Percentiles rank a stretch among this genome's conserved stretches.
Evolutionary conservation across 2,797 vertebrate genomes (phyloP).

Genomic region (Acanthiza pusilla): DNA sequence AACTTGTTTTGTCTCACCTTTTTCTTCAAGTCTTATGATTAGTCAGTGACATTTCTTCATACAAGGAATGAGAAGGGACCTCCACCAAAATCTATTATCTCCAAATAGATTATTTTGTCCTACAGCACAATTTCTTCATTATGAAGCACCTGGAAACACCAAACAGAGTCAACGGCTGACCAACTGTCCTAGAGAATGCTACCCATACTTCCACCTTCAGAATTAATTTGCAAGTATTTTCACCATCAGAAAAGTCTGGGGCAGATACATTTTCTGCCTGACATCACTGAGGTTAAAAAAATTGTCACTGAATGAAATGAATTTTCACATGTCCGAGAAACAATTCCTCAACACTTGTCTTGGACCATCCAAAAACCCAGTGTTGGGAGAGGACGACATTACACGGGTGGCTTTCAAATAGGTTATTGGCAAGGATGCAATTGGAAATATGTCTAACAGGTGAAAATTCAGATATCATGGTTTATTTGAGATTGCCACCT

Average conservation of each 20-base stretch:
- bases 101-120: neutral
- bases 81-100: neutral
- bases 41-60: neutral
- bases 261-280: fast-evolving
- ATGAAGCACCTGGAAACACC: neutral
- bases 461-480: neutral
- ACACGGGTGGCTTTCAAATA: neutral
- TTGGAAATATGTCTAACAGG: neutral
- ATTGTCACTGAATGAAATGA: neutral
- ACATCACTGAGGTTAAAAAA: neutral
- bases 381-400: neutral
- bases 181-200: neutral
- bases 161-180: neutral
- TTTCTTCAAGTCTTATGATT: neutral
- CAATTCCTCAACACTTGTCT: neutral
- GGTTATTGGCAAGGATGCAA: neutral
- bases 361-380: neutral
- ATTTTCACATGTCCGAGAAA: neutral
- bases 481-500: neutral
- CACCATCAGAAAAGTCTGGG: neutral
- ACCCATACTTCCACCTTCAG: neutral
- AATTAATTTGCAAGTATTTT: neutral
- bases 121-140: neutral
- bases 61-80: neutral
- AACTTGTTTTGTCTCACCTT: neutral